Base-by-base conservation (phyloP, 2,113 vertebrate species). In the Solea senegalensis region DNA sequence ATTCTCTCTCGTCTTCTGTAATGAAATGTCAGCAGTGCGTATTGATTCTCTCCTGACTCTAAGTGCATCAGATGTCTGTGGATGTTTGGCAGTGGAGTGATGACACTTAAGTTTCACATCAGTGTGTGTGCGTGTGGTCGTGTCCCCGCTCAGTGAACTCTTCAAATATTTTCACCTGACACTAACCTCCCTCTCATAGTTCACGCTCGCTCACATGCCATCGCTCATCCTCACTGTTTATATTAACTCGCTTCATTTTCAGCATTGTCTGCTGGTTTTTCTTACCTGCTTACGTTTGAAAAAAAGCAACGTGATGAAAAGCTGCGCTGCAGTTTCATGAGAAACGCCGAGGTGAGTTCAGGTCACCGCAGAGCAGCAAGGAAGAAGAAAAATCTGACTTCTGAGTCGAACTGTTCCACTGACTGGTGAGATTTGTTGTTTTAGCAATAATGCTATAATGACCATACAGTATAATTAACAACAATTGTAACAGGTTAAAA, bases 21-120 rank as follows among this genome's bases (percentile, higher is more conserved):
- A 34, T 34, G 34, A 34, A 34, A 34, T 34, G 34, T 63, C 81
- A 80, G 53, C 59, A 61, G 67, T 70, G 61, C 78, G 64, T 78
- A 41, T 80, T 69, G 76, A 54, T 61, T 59, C 41, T 63, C 63
- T 56, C 21, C 41, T 68, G 56, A 52, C 70, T 65, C 43, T 21
- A 54, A 63, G 51, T 45, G 7, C 63, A 67, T 73, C 41, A 27
- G 50, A 6, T 40, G 71, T 46, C 28, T 52, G 44, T 73, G 49
- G 55, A 44, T 53, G 27, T 63, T 57, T 60, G 54, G 43, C 74
- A 41, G 74, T 66, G 55, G 62, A 72, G 52, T n/a, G 45, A 62
- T 48, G 48, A 68, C 56, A n/a, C 34, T 14, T 28, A 7, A 27
- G 11, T 16, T 41, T 49, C 26, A 6, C 34, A n/a, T 44, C 45